Base-by-base conservation (phyloP, 2,888 invertebrate species). In the Strigamia maritima region DNA sequence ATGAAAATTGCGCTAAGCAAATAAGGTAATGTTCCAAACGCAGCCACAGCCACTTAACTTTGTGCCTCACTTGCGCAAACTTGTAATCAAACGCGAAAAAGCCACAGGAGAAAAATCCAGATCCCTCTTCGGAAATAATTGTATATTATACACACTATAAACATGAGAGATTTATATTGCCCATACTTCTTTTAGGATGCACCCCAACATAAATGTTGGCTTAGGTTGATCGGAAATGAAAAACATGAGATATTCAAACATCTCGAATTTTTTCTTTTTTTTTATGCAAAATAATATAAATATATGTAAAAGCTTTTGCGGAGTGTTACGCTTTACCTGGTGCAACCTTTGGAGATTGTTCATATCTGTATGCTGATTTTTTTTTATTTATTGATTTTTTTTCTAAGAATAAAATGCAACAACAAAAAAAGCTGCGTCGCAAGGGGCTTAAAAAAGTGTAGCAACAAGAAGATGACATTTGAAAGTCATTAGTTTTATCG, bases 1-100 rank as follows among this genome's bases (percentile, higher is more conserved):
- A 60, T 60, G 60, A 60, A 60, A 60, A 60, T 60, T 60, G 60
- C 60, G 22, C 60, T 60, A 60, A 60, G 60, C 60, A 60, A 60
- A 60, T 60, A 60, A 60, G 60, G 22, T 19, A 60, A 60, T 60
- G 60, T 19, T 16, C 60, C 22, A 60, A 60, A 60, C 24, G 60
- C 60, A 60, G 60, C 22, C 60, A 60, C 60, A 60, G 10, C 60
- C 60, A 60, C 60, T 60, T 60, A 60, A 60, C 60, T 60, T n/a
- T 60, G 22, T 60, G 60, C 22, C 60, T n/a, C n/a, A n/a, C n/a
- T 60, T 60, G 22, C 22, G 4, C 60, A 60, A 22, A 60, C 24
- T 60, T 60, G 16, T 60, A 60, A 60, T 60, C 60, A 60, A 60
- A 60, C 60, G 2, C 24, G 60, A 60, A 60, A 60, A 60, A 24